These are phyloP conservation scores for Limenitis arthemis DNA, from an alignment of 2,888 invertebrate species.

Conservation along the genomic window DNA sequence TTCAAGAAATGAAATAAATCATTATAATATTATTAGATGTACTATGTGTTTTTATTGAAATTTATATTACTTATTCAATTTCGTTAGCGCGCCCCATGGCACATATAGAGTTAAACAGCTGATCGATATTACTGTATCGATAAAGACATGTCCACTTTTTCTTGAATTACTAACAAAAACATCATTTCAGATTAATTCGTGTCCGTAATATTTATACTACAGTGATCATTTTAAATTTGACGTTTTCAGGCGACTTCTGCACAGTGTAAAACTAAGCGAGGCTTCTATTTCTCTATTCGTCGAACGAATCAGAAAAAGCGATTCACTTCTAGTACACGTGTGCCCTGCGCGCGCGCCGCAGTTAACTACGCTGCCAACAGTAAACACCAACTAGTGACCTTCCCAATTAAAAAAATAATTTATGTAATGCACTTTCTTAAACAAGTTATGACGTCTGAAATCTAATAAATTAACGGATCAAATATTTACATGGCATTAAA, in stretches of 20 bases:
- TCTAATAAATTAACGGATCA: neutral
- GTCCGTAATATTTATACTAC: constrained; percentile 10
- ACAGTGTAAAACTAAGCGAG: constrained; percentile 63
- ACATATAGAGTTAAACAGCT: no score
- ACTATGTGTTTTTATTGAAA: no score
- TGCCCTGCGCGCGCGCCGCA: constrained; percentile 60
- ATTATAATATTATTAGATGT: no score
- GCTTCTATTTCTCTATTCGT: constrained; percentile 47
- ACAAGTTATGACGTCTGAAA: constrained; percentile 38
- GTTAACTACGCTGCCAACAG: constrained; percentile 51
- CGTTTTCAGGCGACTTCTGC: constrained; percentile 29
- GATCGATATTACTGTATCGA: constrained; percentile 59
- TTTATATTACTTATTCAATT: no score
- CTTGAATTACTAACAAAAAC: constrained; percentile 50
- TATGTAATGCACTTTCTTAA: constrained; percentile 67
- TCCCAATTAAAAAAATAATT: constrained; percentile 67
- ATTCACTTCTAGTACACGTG: constrained; percentile 68
- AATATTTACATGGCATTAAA: neutral
- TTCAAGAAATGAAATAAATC: no score
- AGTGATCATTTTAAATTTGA: constrained; percentile 16
- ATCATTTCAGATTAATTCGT: constrained; percentile 32
- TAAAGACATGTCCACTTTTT: constrained; percentile 63
- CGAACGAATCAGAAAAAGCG: constrained; percentile 47
- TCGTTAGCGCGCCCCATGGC: no score
- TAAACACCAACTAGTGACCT: constrained; percentile 49